phyloP scores from a whole-genome alignment of 2,888 invertebrate species.

The Diplolepis rosae region DNA sequence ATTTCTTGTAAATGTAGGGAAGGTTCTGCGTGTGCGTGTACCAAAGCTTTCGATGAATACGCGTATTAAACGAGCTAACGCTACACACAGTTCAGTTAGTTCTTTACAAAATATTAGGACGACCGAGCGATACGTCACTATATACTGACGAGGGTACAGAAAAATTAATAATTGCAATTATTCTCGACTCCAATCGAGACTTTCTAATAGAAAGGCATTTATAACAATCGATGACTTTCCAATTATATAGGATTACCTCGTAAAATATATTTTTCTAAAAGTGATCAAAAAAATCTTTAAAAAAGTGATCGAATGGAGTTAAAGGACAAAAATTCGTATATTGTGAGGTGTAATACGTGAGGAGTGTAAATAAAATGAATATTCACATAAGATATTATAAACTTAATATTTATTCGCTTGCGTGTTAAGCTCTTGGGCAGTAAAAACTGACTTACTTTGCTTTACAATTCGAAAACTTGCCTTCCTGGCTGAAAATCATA shows the following conservation, averaged over 20 bases:
- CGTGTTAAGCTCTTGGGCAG: no score
- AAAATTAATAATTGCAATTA: constrained; percentile 27
- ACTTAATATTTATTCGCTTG: no score
- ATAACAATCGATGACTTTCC: neutral
- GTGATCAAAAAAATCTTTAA: no score
- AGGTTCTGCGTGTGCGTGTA: neutral
- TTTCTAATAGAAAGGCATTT: neutral
- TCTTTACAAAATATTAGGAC: neutral
- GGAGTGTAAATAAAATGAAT: no score
- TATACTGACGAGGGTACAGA: constrained; percentile 19
- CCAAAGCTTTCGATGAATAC: constrained; percentile 6
- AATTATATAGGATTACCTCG: neutral
- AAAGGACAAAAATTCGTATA: no score
- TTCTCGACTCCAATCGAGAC: neutral
- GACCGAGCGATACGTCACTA: constrained; percentile 2
- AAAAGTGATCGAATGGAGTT: no score
- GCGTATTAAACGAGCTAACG: constrained; percentile 3
- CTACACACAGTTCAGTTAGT: neutral
- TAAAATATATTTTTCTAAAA: neutral
- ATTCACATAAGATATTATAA: no score
- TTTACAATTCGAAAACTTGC: no score
- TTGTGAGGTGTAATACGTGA: no score
- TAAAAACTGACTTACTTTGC: no score
- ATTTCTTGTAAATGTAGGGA: constrained; percentile 29
- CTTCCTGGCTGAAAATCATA: no score